Evolutionary conservation across 1,140 invertebrate species (phyloP), one percentile per base, ranked within the genome.

Genomic region (Ladona fulva): DNA sequence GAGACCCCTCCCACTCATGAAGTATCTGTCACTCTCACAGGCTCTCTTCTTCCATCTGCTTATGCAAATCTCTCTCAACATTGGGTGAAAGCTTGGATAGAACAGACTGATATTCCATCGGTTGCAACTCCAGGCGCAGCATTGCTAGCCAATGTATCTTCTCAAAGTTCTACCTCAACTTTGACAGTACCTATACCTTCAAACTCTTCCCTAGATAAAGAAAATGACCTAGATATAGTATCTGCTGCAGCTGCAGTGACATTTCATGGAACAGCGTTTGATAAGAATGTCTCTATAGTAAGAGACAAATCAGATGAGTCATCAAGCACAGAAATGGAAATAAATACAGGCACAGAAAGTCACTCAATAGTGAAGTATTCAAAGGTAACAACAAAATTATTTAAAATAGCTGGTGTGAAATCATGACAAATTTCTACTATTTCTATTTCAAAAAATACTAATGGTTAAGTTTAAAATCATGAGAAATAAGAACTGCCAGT

Each of bases 51-150:
- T 10, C 87, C 87, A 0, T 44, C 80, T 74, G 82, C 82, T 78
- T 85, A 87, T 78, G 81, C 81, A 7, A 88, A 89, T 82, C 59
- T 87, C 14, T 85, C 87, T 0, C 80, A 80, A 8, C 82, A 84
- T 78, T 84, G 83, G 80, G 80, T 89, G 44, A 83, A 81, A 24
- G 82, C 89, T 42, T 89, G 88, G 88, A 79, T 90, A 14, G 86
- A 89, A 79, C 74, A 86, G 59, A 80, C 85, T 14, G 81, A 83
- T 25, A 79, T 81, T 0, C 81, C 77, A 29, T 14, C 22, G 29
- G 44, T 42, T 0, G n/a, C 59, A 24, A 19, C 52, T 22, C 14
- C 5, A 1, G 22, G 37, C 14, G 25, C 75, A 14, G 24, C 19
- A 7, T n/a, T 42, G 19, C 24, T 59, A 74, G 24, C 44, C 5